Evolutionary conservation across 2,113 vertebrate species (phyloP).

Genomic region (Oryzias curvinotus): DNA sequence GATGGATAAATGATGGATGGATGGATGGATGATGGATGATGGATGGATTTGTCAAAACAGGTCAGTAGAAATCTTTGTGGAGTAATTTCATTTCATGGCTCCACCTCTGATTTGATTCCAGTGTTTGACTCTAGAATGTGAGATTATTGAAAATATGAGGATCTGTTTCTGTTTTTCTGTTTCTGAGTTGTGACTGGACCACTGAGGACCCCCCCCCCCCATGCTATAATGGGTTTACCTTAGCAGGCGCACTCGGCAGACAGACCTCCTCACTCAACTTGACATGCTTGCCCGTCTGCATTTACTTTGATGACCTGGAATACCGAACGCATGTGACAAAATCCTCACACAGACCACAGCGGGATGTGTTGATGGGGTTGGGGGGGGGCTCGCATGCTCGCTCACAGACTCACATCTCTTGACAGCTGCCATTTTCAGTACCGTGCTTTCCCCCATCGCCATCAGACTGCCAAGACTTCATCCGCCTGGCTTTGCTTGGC

Average conservation of each 20-base stretch:
- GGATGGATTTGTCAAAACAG: too few species aligned
- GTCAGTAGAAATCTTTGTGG: too few species aligned
- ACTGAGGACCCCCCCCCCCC: constrained; percentile 1
- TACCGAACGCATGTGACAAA: constrained; percentile 71
- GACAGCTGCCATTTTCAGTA: constrained; percentile 80
- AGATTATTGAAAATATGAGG: too few species aligned
- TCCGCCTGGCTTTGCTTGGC: constrained; percentile 54
- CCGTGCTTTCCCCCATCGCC: constrained; percentile 28
- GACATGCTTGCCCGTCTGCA: constrained; percentile 73
- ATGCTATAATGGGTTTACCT: constrained; percentile 67
- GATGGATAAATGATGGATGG: too few species aligned
- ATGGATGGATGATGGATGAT: too few species aligned
- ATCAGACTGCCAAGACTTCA: constrained; percentile 50
- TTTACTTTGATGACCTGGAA: constrained; percentile 63
- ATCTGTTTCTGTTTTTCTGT: background rate
- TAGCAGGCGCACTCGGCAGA: constrained; percentile 63
- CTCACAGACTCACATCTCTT: constrained; percentile 63
- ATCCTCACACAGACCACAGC: constrained; percentile 56
- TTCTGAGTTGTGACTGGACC: constrained; percentile 4
- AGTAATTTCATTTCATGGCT: too few species aligned
- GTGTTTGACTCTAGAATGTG: too few species aligned
- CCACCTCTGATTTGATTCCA: too few species aligned
- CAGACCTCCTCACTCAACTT: constrained; percentile 73
- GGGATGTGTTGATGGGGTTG: constrained; percentile 1
- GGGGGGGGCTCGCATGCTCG: constrained; percentile 27